A percentile compares a stretch with the other conserved stretches of the same genome.
These are phyloP conservation scores for Anorthoa munda DNA, from an alignment of 2,888 invertebrate species.

Conservation along the genomic window DNA sequence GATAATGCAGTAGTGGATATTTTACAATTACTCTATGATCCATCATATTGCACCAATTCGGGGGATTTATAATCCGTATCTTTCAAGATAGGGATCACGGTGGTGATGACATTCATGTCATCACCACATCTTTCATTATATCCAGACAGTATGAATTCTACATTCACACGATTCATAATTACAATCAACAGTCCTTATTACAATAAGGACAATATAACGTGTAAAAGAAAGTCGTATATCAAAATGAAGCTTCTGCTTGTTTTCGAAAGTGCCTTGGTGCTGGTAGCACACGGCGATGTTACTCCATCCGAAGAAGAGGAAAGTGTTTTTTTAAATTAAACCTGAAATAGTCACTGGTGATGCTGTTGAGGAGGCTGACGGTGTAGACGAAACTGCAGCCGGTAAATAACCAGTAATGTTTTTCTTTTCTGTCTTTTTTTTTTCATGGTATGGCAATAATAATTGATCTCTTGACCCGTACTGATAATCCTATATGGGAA, in stretches of 20 bases:
- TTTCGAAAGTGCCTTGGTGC: not conserved
- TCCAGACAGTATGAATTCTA: not conserved
- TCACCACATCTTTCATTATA: not conserved
- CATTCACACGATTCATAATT: not conserved
- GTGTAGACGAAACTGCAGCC: not conserved
- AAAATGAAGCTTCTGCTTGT: conserved; percentile 7
- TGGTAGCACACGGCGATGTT: conserved; percentile 1
- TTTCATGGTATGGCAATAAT: not conserved
- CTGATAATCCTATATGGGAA: not conserved
- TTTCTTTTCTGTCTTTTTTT: not conserved
- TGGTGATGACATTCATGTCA: too few species aligned
- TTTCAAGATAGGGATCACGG: too few species aligned
- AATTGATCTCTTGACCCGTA: too few species aligned
- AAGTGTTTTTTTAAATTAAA: not conserved
- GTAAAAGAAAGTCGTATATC: not conserved
- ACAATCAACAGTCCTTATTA: not conserved
- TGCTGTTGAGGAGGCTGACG: not conserved
- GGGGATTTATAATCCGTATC: not conserved
- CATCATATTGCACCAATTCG: not conserved
- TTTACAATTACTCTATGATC: too few species aligned
- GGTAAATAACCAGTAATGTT: not conserved
- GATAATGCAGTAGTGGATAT: too few species aligned
- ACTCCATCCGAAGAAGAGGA: not conserved
- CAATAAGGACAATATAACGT: too few species aligned
- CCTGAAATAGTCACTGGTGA: not conserved